phyloP scores from a whole-genome alignment of 2,113 vertebrate genomes.

The Pithys albifrons region DNA sequence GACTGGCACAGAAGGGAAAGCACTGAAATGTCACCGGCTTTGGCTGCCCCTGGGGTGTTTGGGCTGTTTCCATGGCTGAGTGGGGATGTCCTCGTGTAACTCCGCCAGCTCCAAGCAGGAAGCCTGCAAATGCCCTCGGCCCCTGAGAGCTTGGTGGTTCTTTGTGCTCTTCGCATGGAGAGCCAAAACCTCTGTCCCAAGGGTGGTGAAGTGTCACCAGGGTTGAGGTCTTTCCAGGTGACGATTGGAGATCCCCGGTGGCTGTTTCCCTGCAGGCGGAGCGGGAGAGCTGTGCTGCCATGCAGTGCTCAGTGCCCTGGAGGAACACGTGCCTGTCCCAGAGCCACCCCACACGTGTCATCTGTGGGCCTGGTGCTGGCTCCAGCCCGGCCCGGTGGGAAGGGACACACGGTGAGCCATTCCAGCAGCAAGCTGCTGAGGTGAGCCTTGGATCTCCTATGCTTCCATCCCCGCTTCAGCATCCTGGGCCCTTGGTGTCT shows the following conservation, averaged over 20 bases:
- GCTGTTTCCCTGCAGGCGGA: slow-evolving; percentile 57
- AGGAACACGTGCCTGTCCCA: slow-evolving; percentile 59
- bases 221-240: fast-evolving
- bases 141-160: background rate
- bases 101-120: background rate
- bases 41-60: background rate
- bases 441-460: slow-evolving; percentile 52
- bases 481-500: fast-evolving
- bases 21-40: background rate
- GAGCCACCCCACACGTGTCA: slow-evolving; percentile 27
- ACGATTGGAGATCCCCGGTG: fast-evolving
- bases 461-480: fast-evolving
- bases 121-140: fast-evolving
- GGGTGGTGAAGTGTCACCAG: background rate
- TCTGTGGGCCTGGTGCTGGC: slow-evolving; percentile 13
- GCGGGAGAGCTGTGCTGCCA: slow-evolving; percentile 59
- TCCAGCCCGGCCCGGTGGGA: background rate
- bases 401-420: background rate
- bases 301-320: slow-evolving; percentile 45
- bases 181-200: background rate
- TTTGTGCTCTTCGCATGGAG: background rate
- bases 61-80: background rate
- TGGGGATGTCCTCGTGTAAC: background rate
- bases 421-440: slow-evolving; percentile 61
- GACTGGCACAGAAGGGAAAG: background rate